Conservation (phyloP, 1,140 invertebrate species). For the Chironomus tepperi region DNA sequence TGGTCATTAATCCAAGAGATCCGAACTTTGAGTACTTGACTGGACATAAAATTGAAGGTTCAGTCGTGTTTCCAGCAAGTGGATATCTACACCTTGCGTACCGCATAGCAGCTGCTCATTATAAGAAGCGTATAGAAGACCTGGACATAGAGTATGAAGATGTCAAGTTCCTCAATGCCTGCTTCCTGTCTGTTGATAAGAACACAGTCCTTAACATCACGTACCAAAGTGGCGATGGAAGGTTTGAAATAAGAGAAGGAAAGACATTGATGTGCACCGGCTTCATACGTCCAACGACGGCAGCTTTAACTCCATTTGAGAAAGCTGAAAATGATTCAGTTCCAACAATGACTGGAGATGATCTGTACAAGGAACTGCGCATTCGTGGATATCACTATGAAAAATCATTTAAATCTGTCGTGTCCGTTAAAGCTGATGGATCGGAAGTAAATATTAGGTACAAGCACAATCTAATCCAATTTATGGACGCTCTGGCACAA, state of each 20-base stretch:
- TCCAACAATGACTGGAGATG: slow-evolving; percentile 45
- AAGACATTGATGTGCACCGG: neutral
- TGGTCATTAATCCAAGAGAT: neutral
- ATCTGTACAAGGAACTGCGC: slow-evolving; percentile 82
- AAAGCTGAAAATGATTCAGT: neutral
- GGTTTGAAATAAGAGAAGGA: neutral
- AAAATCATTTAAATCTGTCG: slow-evolving; percentile 27
- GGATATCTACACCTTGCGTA: neutral
- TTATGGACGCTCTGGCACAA: neutral
- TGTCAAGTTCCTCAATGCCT: neutral
- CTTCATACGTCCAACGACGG: neutral
- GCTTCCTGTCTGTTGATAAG: neutral
- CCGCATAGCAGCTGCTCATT: neutral
- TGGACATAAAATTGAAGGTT: neutral
- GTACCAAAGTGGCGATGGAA: neutral
- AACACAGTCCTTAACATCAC: neutral
- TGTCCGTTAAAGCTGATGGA: slow-evolving; percentile 11
- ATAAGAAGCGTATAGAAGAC: neutral
- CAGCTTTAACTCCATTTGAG: neutral
- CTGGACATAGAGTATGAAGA: neutral
- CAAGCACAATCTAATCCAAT: neutral
- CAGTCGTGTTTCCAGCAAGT: neutral
- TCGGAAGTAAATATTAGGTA: neutral
- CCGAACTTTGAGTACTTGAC: neutral
- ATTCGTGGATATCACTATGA: slow-evolving; percentile 78